Conservation (phyloP, 2,113 vertebrate species). For the Ictalurus furcatus region DNA sequence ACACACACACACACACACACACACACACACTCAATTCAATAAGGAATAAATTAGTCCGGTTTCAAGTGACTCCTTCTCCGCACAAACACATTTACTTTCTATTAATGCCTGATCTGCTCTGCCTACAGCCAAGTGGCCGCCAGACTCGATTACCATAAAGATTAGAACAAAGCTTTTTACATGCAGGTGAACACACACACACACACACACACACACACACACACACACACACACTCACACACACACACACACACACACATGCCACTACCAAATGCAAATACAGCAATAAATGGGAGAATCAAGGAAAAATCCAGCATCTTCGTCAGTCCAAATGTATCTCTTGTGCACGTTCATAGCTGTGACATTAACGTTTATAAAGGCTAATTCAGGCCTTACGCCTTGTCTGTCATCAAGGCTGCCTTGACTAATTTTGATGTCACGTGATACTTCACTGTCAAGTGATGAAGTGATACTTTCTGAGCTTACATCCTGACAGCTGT, state of each 20-base stretch:
- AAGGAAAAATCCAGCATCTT: too few species aligned
- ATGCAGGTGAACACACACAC: conserved; percentile 40
- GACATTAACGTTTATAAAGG: not conserved
- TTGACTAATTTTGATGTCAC: not conserved
- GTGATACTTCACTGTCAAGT: too few species aligned
- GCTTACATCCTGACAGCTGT: not conserved
- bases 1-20: conserved; percentile 29
- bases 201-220: conserved; percentile 29
- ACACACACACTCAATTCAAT: conserved; percentile 81
- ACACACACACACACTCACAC: conserved; percentile 30
- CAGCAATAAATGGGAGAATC: not conserved
- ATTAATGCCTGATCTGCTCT: conserved; percentile 52
- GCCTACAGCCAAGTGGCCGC: conserved; percentile 43
- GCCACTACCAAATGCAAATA: not conserved
- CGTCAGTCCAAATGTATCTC: not conserved
- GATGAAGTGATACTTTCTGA: not conserved
- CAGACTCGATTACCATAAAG: conserved; percentile 53
- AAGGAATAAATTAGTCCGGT: conserved; percentile 77
- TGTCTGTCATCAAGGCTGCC: not conserved
- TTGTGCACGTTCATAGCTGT: conserved; percentile 20
- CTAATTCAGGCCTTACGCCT: not conserved
- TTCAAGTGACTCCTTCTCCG: conserved; percentile 58
- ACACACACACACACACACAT: conserved; percentile 24
- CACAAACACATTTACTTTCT: conserved; percentile 60
- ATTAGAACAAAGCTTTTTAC: conserved; percentile 52